Base-by-base conservation (phyloP, 2,797 vertebrate species). In the Neosilurus hyrtlii region DNA sequence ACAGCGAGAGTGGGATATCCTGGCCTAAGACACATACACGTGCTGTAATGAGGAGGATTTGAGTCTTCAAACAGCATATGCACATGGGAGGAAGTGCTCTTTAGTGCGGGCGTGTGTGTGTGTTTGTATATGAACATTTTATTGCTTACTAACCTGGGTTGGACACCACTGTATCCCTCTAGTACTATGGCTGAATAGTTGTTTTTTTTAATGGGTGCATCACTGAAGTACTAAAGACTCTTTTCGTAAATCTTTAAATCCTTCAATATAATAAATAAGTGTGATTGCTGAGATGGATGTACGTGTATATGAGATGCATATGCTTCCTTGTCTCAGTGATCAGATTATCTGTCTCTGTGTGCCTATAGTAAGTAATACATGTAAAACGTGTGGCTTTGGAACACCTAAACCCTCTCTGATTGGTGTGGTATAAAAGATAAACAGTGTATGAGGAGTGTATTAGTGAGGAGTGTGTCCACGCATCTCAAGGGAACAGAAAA, bases 1-100 rank as follows among this genome's bases (percentile, higher is more conserved):
- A 79, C 85, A 79, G 87, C 66, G 77, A 81, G 83, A 86, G 81
- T 56, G 82, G 85, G 83, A 81, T 84, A 88, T 86, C 79, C 87
- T 81, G 82, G 82, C 68, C 83, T 85, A 83, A 85, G 81, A 86
- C 82, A 82, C 84, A 86, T 71, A 49, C 93, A 95, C 94, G 95
- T 95, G 94, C 93, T 81, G 95, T 96, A 96, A 95, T 95, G 93
- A 90, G 94, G 92, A 94, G 92, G 94, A 94, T 95, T 94, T 94
- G 87, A 89, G 88, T 89, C 95, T 96, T 95, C 94, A 94, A 96
- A 95, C 94, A 95, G 94, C 93, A 90, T 93, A 93, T 94, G 93
- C 93, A 91, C 92, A 90, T 90, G 91, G 90, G 93, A 95, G 94
- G 94, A 95, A 86, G 93, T 91, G 93, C 91, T 93, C 91, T 90